Base-by-base conservation (phyloP, 2,113 vertebrate genomes). In the Gasterosteus aculeatus region DNA sequence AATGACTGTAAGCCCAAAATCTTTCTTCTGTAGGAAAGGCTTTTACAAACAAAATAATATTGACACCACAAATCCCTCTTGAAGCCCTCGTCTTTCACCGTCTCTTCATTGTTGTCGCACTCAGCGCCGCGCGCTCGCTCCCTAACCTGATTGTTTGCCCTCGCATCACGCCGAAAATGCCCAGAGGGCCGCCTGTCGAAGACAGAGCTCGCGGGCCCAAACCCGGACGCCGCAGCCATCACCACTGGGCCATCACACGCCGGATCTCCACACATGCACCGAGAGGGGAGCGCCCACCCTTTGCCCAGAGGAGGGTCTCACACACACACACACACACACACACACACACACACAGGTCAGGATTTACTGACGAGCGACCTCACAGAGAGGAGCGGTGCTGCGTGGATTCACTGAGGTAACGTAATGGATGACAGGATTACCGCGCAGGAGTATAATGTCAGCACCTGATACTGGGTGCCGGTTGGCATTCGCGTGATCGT, bases 141-240 rank as follows among this genome's bases (percentile, higher is more conserved):
- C 80, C 80, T 89, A 90, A 85, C 80, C 51, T 29, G 53, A 89
- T 90, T 90, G 84, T 90, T 87, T 90, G 78, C 72, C 81, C 87
- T 84, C 44, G 0, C 76, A 81, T 91, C 85, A 90, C 80, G 76
- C 77, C 79, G 71, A 26, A 67, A 81, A 80, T 70, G 57, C 77
- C 88, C 83, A 75, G 41, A 74, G 77, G 81, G 54, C 69, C 1
- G 72, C 15, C 80, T 84, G 86, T 88, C 88, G 87, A 29, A 79
- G 78, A 5, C 53, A 26, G 41, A 72, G 74, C 39, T 83, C 80
- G 66, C 15, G 7, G 74, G 65, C 79, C 73, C 38, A 76, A 86
- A 66, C 65, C 53, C 56, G 4, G 11, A 11, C 10, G 7, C 67
- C 35, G 29, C 46, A 41, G 69, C 62, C 68, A 61, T 67, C 64